Evolutionary conservation across 1,140 invertebrate genomes (phyloP), one percentile per base, ranked within the genome.

Genomic region (Glossosoma conforme): DNA sequence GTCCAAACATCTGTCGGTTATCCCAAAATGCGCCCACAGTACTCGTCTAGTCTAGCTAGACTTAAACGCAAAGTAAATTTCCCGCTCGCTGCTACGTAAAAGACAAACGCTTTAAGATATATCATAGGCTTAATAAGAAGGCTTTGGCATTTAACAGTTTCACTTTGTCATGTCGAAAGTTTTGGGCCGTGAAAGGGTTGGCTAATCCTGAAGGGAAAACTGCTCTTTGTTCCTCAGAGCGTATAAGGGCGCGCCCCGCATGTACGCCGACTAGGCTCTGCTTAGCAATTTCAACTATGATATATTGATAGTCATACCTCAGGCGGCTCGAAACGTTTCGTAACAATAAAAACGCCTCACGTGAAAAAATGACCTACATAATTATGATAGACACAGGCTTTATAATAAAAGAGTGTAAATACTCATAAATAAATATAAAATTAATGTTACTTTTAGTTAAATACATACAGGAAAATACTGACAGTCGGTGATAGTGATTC

Each of bases 41-140:
- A 37, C n/a, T n/a, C n/a, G 35, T 32, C 11, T n/a, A 37, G 9
- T 33, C 22, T 37, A 25, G 35, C 18, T 40, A 41, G 33, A 46
- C 44, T 44, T 36, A 44, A 38, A 44, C 50, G 46, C 56, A 58
- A 53, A 58, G 56, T 54, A 54, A 58, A 58, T 53, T 58, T 49
- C 41, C 37, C 45, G 50, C 51, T 48, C 21, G 47, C 49, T n/a
- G n/a, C n/a, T 46, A 52, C 51, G 56, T 58, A 52, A 58, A 58
- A 58, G 56, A 58, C 56, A 58, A 58, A 58, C 56, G 56, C 56
- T 58, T 54, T 54, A 58, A 58, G 56, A 58, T 58, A 58, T 58
- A 58, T 58, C 56, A 58, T 58, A 58, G 56, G 56, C 56, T 58
- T 58, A 58, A 58, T 58, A 58, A 58, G 56, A 58, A 58, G 56